Evolutionary conservation across 2,888 invertebrate species (phyloP), one percentile per base, ranked within the genome.

Genomic region (Vandiemenella viatica): DNA sequence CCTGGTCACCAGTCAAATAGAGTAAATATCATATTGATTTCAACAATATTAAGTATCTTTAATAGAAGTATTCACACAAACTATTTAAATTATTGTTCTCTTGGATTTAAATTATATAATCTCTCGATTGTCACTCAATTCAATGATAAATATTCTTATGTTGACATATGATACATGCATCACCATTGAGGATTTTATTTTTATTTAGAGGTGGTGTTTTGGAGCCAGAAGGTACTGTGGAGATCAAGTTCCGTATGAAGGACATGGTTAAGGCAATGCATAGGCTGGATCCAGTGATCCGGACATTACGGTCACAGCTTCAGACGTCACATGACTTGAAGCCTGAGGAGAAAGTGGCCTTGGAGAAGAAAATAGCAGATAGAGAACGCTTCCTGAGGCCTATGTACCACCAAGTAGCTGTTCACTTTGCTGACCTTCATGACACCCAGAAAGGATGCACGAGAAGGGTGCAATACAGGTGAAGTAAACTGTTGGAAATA

Each of bases 391-490:
- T 75, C 43, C 68, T 97, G 17, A 69, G 80, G 55, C 86, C 93
- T 0, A 85, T 88, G 60, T 95, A 92, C 65, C 90, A 90, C 62
- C 78, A 88, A 69, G 79, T 88, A 21, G 93, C 98, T 0, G 83
- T 97, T 0, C 85, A 90, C 60, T 98, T 98, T 66, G 97, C 96
- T 0, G 98, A 98, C 66, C 73, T 98, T 3, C 98, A 99, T 66
- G 98, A 99, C 65, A 97, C 95, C 92, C 97, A 0, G 92, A 91
- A 56, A 76, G 97, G 52, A 97, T 98, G 97, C 72, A 90, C 49
- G 95, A 93, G 59, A 97, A 96, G 63, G 87, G 86, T 49, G 83
- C 86, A 46, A 90, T 96, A 63, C 76, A 79, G 60, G 82, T 82
- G 62, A 71, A 21, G 18, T 6, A 16, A 10, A 40, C 13, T 16